A percentile compares a stretch with the other conserved stretches of the same genome.
phyloP scores from a whole-genome alignment of 2,113 vertebrate genomes.

The Tachuris rubrigastra region DNA sequence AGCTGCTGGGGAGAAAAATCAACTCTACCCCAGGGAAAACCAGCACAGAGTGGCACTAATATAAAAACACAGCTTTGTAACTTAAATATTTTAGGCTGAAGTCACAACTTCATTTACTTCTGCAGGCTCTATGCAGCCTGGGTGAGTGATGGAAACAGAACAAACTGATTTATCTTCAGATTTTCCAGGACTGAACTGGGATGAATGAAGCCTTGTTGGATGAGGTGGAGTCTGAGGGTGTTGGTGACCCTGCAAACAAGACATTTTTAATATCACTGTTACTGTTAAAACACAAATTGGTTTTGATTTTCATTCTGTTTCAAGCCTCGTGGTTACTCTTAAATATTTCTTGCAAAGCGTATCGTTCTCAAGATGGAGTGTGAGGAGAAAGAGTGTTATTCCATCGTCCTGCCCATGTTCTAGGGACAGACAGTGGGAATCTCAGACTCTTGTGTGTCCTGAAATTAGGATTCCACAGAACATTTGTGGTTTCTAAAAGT shows the following conservation, averaged over 20 bases:
- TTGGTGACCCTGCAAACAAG: background rate
- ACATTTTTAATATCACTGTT: background rate
- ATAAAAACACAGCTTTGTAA: background rate
- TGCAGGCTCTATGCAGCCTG: background rate
- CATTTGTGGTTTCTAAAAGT: background rate
- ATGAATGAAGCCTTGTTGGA: background rate
- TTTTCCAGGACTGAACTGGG: background rate
- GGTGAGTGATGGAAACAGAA: background rate
- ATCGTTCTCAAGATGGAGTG: background rate
- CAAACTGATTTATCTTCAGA: background rate
- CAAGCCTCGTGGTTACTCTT: background rate
- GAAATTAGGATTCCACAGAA: background rate
- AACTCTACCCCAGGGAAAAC: background rate
- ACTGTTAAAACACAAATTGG: background rate
- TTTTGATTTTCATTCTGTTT: background rate
- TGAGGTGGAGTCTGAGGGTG: background rate
- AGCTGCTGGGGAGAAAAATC: background rate
- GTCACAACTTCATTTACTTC: background rate
- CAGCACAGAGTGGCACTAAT: background rate
- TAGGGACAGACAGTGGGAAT: background rate
- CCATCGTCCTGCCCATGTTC: background rate
- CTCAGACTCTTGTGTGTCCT: background rate
- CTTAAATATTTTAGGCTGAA: background rate
- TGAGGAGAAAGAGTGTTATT: background rate
- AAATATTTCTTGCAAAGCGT: background rate